phyloP scores from a whole-genome alignment of 2,797 vertebrate species.

The Liparis tanakae region DNA sequence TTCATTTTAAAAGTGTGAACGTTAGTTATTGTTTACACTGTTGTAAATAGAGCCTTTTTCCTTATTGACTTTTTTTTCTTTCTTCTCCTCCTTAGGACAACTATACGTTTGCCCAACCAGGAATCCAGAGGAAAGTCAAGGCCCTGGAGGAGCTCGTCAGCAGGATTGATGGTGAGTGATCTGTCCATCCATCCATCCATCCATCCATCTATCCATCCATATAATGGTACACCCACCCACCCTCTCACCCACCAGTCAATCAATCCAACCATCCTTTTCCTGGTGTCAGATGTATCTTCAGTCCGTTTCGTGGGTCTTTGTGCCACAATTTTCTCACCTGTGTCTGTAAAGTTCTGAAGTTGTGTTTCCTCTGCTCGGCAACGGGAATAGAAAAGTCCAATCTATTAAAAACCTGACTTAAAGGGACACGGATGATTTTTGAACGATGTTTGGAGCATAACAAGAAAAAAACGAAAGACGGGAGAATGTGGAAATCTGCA shows the following conservation, averaged over 20 bases:
- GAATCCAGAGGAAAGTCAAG: slow-evolving; percentile 96
- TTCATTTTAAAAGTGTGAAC: slow-evolving; percentile 1
- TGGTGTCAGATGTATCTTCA: neutral
- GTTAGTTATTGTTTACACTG: neutral
- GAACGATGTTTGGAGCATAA: too few species aligned
- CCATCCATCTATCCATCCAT: neutral
- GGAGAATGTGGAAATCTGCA: neutral
- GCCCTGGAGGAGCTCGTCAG: slow-evolving; percentile 94
- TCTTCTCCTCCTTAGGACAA: slow-evolving; percentile 82
- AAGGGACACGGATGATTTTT: neutral
- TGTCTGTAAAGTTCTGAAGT: slow-evolving; percentile 9
- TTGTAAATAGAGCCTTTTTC: neutral
- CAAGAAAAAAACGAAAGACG: too few species aligned
- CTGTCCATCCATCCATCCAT: slow-evolving; percentile 32
- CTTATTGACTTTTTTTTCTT: slow-evolving; percentile 29
- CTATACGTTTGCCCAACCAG: slow-evolving; percentile 97
- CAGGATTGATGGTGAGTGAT: slow-evolving; percentile 93
- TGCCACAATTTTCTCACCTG: neutral
- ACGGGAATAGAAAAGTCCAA: neutral
- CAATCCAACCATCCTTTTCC: neutral
- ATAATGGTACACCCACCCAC: neutral
- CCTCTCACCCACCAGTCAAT: neutral
- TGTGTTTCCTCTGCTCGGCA: neutral
- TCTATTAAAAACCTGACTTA: neutral
- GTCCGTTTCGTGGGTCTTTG: too few species aligned